Evolutionary conservation across 2,888 invertebrate species (phyloP), one percentile per base, ranked within the genome.

Genomic region (Zootermopsis nevadensis): DNA sequence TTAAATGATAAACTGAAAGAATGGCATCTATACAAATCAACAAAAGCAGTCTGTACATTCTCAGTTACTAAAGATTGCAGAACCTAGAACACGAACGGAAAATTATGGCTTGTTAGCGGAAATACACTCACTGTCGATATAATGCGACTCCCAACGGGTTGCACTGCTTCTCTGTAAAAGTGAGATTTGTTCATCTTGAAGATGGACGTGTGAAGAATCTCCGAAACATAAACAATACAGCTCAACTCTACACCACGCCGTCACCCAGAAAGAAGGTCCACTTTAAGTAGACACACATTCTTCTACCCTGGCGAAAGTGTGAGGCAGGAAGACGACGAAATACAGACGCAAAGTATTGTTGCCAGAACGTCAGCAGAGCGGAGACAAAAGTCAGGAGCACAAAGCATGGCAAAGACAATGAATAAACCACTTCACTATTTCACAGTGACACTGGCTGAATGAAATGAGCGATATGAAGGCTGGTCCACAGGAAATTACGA

Each of bases 331-430:
- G 60, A 12, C 6, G 48, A 48, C 15, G 48, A 60, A 4, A n/a
- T n/a, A 27, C n/a, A 60, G n/a, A 60, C 2, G 60, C 12, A n/a
- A 7, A n/a, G 2, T 2, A 3, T 31, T 69, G 69, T 69, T 31
- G 69, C 7, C 33, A 31, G 30, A 55, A 2, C 2, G n/a, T 6
- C 4, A 27, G n/a, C 60, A n/a, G n/a, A 60, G 60, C n/a, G 60
- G n/a, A 60, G 60, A 27, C 60, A 48, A 48, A 48, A 2, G 15
- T 48, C 15, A 60, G 12, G 69, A 69, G 33, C 19, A 69, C 8
- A 69, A 22, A 31, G 31, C 69, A 31, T 69, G 24, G 69, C 69
- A 24, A 69, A 69, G 69, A 69, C 69, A 69, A 69, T 31, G 33
- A 31, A 8, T 2, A 69, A 8, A 33, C 33, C 69, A 22, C n/a